A percentile compares a stretch with the other conserved stretches of the same genome.
Conservation (phyloP, 2,888 invertebrate genomes). For the Polyploca ridens region DNA sequence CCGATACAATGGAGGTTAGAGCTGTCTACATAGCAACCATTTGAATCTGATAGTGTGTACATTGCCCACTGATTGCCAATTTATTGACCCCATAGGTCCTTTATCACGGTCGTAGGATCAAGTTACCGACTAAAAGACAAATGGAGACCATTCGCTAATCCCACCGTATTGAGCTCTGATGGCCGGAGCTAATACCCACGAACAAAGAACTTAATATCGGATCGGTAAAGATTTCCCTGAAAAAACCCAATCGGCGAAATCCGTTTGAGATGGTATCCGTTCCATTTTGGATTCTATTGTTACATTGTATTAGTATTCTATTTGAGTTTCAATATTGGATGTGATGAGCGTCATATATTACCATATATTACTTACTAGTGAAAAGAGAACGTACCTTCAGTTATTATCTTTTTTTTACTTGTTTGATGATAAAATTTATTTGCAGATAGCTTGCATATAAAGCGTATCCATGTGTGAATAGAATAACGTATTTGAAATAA, state of each 20-base stretch:
- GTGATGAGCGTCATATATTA: neutral
- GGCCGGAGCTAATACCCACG: constrained; percentile 38
- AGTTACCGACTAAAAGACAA: constrained; percentile 50
- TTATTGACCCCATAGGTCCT: constrained; percentile 42
- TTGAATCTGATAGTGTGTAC: constrained; percentile 21
- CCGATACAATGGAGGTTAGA: constrained; percentile 4
- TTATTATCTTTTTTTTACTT: no score
- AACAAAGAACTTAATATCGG: constrained; percentile 25
- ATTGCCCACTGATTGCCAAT: constrained; percentile 44
- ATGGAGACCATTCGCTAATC: constrained; percentile 52
- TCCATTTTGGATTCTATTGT: neutral
- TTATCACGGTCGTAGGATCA: constrained; percentile 45
- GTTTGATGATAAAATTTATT: no score
- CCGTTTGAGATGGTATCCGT: constrained; percentile 1
- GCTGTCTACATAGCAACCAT: constrained; percentile 20
- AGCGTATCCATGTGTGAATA: no score
- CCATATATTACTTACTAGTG: no score
- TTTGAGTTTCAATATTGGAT: neutral
- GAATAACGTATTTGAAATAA: neutral
- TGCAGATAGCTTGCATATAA: no score
- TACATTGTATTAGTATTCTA: neutral
- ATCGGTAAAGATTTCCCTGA: neutral
- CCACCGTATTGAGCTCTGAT: constrained; percentile 49
- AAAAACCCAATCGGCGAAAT: neutral
- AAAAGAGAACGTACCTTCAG: no score